These are phyloP conservation scores for Podabrus alpinus DNA, from an alignment of 2,888 invertebrate species.

Conservation along the genomic window DNA sequence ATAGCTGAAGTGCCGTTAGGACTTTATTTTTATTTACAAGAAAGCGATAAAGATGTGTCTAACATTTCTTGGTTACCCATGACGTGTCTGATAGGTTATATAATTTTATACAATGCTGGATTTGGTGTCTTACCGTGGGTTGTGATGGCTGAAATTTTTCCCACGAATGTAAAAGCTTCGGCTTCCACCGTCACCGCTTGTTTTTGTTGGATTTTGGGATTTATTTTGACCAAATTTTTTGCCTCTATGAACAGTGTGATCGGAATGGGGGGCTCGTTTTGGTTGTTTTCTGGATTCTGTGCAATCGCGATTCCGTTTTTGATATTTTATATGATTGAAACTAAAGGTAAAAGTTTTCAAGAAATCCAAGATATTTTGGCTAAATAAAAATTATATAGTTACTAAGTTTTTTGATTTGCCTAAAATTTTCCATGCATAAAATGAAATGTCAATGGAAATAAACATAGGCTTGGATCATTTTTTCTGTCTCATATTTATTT, in stretches of 20 bases:
- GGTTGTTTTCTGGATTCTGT: background rate
- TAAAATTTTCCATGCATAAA: too few relatives aligned
- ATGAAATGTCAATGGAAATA: too few relatives aligned
- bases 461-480: too few relatives aligned
- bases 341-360: background rate
- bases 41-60: slow-evolving; percentile 57
- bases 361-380: background rate
- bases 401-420: too few relatives aligned
- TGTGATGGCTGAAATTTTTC: slow-evolving; percentile 80
- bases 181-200: slow-evolving; percentile 75
- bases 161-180: slow-evolving; percentile 73
- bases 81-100: slow-evolving; percentile 69
- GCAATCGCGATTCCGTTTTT: background rate
- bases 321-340: background rate
- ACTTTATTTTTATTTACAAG: slow-evolving; percentile 66
- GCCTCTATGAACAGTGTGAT: slow-evolving; percentile 45
- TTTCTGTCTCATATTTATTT: too few relatives aligned
- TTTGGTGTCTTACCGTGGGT: slow-evolving; percentile 82
- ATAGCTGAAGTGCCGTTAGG: slow-evolving; percentile 62
- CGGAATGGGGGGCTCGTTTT: background rate
- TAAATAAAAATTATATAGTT: background rate
- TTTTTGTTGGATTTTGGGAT: slow-evolving; percentile 73
- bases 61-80: slow-evolving; percentile 70
- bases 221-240: slow-evolving; percentile 74
- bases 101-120: slow-evolving; percentile 70